Conservation (phyloP, 2,113 vertebrate genomes). For the Raphicerus campestris region DNA sequence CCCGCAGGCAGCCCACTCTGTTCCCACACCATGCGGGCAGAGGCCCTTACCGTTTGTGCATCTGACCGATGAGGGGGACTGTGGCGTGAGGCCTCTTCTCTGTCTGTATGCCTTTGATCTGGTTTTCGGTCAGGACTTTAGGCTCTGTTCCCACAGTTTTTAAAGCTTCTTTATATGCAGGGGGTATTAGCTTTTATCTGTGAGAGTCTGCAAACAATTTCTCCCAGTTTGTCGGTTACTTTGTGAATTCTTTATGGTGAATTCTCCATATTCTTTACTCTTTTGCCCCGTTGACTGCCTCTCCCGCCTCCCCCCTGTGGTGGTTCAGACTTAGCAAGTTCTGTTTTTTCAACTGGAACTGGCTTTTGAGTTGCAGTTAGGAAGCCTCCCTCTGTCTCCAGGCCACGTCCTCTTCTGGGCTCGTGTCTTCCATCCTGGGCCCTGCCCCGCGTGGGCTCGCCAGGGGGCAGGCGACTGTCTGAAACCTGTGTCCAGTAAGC, state of each 20-base stretch:
- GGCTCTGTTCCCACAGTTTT: neutral
- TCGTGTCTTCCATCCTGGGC: rapidly evolving
- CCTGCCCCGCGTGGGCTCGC: too few relatives aligned
- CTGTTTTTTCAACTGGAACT: neutral
- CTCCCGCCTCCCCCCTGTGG: rapidly evolving
- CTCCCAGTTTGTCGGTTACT: neutral
- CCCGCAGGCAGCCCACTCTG: neutral
- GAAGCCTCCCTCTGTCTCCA: neutral
- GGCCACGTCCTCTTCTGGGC: neutral
- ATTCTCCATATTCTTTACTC: neutral
- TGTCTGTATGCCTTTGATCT: neutral
- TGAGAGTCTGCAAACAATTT: rapidly evolving
- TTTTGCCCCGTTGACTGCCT: neutral
- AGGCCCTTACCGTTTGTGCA: neutral
- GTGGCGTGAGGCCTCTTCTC: rapidly evolving
- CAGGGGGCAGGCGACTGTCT: too few relatives aligned
- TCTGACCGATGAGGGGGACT: neutral
- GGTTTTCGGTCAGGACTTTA: neutral
- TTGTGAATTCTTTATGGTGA: neutral
- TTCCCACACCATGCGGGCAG: rapidly evolving
- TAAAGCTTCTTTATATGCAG: neutral
- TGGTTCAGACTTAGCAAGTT: neutral
- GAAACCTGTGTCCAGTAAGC: too few relatives aligned
- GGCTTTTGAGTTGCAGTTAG: too few relatives aligned
- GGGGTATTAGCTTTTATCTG: neutral